Evolutionary conservation across 1,140 invertebrate species (phyloP), one percentile per base, ranked within the genome.

Genomic region (Tribolium madens): DNA sequence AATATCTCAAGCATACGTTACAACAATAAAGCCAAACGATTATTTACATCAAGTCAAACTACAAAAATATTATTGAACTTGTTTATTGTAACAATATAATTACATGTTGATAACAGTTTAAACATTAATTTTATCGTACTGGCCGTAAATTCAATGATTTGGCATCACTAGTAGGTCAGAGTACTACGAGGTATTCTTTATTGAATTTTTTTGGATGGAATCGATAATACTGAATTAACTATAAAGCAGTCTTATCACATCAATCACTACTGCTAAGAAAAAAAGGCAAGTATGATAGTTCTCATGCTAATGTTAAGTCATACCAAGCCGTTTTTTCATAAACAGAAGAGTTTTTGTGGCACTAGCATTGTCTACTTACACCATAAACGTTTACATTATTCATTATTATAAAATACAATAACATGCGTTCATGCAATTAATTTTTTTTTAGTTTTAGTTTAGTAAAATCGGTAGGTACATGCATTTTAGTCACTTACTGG

Each of bases 31-130:
- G 57, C 57, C 57, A 64, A 21, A 60, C 53, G 26, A 10, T 64
- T 64, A 64, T 64, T 64, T 64, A 64, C 57, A 64, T 64, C 57
- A 64, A 64, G 57, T 64, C 57, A 64, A 64, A 64, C 57, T 64
- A 64, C 57, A 64, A 64, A 64, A 64, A 64, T 64, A 64, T 57
- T 31, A 64, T 64, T 64, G 9, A 64, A 64, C 53, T 17, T 18
- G 7, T 57, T 64, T 64, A 33, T 64, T 64, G 10, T 60, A 31
- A 33, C 31, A 13, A 33, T 33, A 64, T 12, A 14, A 64, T 1
- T 33, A 33, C 26, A 64, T 14, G 13, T 18, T 7, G 10, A 9
- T 57, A 57, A 18, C 14, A 53, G 12, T 53, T 14, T 9, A 53
- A 53, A 12, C n/a, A 26, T 57, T 21, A 10, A 57, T 57, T 18